These are phyloP conservation scores for Galeopterus variegatus DNA, from an alignment of 2,113 vertebrate genomes.

Conservation along the genomic window DNA sequence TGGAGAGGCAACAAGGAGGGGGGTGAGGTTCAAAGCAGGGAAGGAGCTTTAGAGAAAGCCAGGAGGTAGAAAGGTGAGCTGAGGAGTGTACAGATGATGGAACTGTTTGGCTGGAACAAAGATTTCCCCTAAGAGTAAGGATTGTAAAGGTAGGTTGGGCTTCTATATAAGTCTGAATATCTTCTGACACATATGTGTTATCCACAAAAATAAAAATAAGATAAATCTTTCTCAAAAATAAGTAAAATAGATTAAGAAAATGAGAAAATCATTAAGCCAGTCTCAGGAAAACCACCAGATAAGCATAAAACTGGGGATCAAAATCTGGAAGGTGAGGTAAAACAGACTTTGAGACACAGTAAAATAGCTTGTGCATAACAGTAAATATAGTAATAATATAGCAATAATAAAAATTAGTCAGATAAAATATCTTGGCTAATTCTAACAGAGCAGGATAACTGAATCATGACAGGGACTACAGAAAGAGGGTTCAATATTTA, in stretches of 20 bases:
- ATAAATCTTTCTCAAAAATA: slow-evolving; percentile 36
- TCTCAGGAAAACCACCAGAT: background rate
- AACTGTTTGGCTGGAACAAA: background rate
- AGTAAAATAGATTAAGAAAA: background rate
- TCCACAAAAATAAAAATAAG: background rate
- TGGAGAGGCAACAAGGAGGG: background rate
- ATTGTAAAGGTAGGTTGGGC: background rate
- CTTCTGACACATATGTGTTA: background rate
- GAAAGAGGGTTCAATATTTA: background rate
- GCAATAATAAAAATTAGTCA: background rate
- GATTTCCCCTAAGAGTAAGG: background rate
- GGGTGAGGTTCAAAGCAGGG: background rate
- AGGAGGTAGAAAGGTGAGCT: background rate
- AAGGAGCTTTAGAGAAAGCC: background rate
- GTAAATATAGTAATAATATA: background rate
- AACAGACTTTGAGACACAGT: background rate
- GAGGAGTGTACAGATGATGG: background rate
- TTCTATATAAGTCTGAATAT: background rate
- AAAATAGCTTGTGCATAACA: background rate
- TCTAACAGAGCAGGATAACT: background rate
- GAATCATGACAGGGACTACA: background rate
- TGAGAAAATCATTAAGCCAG: background rate
- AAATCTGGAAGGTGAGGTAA: background rate
- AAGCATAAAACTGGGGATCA: background rate
- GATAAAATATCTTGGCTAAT: background rate